Conservation (phyloP, 2,113 vertebrate species). For the Alexandromys fortis region DNA sequence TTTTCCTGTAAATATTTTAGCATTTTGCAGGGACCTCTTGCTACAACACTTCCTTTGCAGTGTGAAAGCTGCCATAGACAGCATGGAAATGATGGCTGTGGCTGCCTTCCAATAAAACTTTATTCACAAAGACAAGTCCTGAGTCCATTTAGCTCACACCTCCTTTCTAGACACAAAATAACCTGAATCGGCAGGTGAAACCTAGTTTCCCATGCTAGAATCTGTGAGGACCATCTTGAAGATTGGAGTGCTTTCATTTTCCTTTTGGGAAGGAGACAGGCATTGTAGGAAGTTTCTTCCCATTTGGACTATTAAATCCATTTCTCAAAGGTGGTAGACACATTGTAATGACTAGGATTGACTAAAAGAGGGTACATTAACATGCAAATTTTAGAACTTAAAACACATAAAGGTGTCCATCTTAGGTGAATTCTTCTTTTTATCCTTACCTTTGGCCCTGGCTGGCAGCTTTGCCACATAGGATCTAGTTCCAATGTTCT, state of each 20-base stretch:
- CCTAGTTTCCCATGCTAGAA: background rate
- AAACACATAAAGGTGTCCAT: constrained; percentile 14
- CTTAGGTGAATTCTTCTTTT: background rate
- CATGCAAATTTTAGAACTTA: background rate
- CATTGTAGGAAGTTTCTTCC: constrained; percentile 10
- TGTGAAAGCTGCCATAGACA: background rate
- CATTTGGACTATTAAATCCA: constrained; percentile 35
- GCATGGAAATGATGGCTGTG: background rate
- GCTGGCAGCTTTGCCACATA: background rate
- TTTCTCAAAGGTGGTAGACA: background rate
- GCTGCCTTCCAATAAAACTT: constrained; percentile 49
- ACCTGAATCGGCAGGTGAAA: background rate
- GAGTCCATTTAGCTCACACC: background rate
- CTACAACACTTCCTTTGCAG: background rate
- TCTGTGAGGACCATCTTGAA: background rate
- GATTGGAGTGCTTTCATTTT: background rate
- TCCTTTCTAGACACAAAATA: constrained; percentile 2
- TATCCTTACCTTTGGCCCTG: background rate
- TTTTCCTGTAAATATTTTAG: constrained; percentile 62
- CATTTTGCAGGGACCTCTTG: constrained; percentile 9
- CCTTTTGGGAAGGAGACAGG: background rate
- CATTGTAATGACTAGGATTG: background rate
- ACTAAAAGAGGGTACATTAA: background rate
- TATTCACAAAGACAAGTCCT: constrained; percentile 47
- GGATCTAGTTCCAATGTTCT: constrained; percentile 35